Base-by-base conservation (phyloP, 2,888 invertebrate species). In the Pemphredon lugubris region DNA sequence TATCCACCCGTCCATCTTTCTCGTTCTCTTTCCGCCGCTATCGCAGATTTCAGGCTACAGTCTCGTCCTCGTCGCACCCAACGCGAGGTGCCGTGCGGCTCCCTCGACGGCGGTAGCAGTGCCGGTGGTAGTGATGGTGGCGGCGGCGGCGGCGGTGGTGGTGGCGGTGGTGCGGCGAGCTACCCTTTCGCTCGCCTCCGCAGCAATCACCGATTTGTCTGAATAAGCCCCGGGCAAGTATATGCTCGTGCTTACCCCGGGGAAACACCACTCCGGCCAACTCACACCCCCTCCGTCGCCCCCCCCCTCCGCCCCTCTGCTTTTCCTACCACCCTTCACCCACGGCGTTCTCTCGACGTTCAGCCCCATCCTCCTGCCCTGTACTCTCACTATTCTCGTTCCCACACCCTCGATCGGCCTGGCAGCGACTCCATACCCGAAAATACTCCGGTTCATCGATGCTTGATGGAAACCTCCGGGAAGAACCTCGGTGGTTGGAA, bases 161-260 rank as follows among this genome's bases (percentile, higher is more conserved):
- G 64, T 30, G 30, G 47, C 20, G 53, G 47, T 40, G 50, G 61
- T 18, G 55, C 32, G 70, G 64, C 67, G 71, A 65, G 73, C 81
- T 77, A 82, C 85, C 85, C 83, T 86, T 85, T 86, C 86, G 83
- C 87, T 86, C 85, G 85, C 82, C 83, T 86, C 85, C 84, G 79
- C 84, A 87, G 87, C 88, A 88, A 88, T 88, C 88, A 87, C 88
- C 87, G 88, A 88, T 88, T 88, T 88, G 87, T 88, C 88, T 88
- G 88, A 88, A 88, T 88, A 87, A 88, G 88, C 88, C 87, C 84
- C 84, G 83, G 87, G 87, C 87, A 87, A 88, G 87, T 87, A 87
- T 84, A 88, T 83, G 86, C 86, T 86, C 82, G 55, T 83, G 83
- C 83, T 84, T 85, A 86, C 84, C 85, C 86, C 77, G 81, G 85